These are phyloP conservation scores for Achroia grisella DNA, from an alignment of 1,140 invertebrate species.

Conservation along the genomic window DNA sequence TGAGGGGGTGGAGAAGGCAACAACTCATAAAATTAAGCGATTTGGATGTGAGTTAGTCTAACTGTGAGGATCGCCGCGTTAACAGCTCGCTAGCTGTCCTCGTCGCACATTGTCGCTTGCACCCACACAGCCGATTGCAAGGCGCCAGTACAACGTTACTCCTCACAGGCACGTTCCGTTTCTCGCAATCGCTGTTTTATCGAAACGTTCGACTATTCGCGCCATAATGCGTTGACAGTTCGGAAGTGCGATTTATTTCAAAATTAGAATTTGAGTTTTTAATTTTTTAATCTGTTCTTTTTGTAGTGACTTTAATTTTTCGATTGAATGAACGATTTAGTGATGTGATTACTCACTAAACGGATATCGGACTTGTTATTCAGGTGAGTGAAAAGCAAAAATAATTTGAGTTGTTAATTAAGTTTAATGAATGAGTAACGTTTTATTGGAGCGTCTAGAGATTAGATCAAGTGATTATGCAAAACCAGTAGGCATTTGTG, in stretches of 20 bases:
- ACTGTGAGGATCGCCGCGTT: constrained; percentile 65
- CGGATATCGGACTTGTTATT: constrained; percentile 31
- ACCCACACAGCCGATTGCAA: constrained; percentile 19
- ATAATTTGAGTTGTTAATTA: constrained; percentile 25
- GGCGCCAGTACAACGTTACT: constrained; percentile 24
- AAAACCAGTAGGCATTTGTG: constrained; percentile 5
- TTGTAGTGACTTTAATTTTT: constrained; percentile 19
- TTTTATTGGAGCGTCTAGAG: constrained; percentile 13
- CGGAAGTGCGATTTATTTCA: constrained; percentile 24
- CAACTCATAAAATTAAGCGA: constrained; percentile 76
- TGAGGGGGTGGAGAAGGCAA: constrained; percentile 72
- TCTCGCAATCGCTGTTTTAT: constrained; percentile 4
- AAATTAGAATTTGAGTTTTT: constrained; percentile 20
- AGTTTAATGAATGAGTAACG: constrained; percentile 16
- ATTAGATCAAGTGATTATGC: constrained; percentile 5
- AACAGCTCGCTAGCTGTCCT: constrained; percentile 45
- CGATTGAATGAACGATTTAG: constrained; percentile 6
- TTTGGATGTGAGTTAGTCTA: constrained; percentile 73
- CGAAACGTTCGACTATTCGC: constrained; percentile 25
- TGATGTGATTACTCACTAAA: constrained; percentile 27
- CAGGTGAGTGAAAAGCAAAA: constrained; percentile 27
- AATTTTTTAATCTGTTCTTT: constrained; percentile 26
- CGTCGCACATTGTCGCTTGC: constrained; percentile 22
- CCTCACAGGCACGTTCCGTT: constrained; percentile 14
- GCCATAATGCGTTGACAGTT: constrained; percentile 49